phyloP scores from a whole-genome alignment of 2,113 vertebrate genomes.

The Craseonycteris thonglongyai region DNA sequence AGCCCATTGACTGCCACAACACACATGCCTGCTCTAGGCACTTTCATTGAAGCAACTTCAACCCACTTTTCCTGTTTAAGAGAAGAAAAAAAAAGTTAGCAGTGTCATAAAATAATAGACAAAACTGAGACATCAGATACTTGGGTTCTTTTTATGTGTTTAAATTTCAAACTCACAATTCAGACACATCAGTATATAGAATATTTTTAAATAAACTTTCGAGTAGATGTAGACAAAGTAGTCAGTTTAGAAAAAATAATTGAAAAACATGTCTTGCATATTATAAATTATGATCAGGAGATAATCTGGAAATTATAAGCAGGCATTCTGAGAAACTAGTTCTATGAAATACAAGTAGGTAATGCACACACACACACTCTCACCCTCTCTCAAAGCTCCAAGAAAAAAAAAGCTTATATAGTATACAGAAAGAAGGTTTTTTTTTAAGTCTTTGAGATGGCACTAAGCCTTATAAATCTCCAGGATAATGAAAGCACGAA shows the following conservation, averaged over 20 bases:
- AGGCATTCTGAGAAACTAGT: background rate
- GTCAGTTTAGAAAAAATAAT: background rate
- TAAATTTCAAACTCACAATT: slow-evolving; percentile 19
- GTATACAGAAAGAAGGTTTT: background rate
- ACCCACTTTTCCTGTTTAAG: slow-evolving; percentile 91
- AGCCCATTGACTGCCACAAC: slow-evolving; percentile 93
- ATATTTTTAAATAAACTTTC: slow-evolving; percentile 3
- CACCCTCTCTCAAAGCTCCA: background rate
- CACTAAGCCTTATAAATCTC: background rate
- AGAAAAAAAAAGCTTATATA: background rate
- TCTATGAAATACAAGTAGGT: background rate
- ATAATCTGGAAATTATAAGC: background rate
- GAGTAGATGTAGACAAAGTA: background rate
- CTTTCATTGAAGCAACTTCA: slow-evolving; percentile 92
- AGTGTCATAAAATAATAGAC: slow-evolving; percentile 31
- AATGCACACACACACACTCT: background rate
- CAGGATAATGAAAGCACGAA: background rate
- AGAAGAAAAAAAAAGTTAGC: slow-evolving; percentile 5
- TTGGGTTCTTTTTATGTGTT: background rate
- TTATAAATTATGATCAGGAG: slow-evolving; percentile 11
- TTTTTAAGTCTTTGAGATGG: background rate
- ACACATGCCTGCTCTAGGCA: slow-evolving; percentile 91
- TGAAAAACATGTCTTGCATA: background rate
- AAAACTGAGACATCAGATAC: slow-evolving; percentile 41
- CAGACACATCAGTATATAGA: background rate